A percentile compares a stretch with the other conserved stretches of the same genome.
Conservation (phyloP, 2,888 invertebrate species). For the Liodrosophila aerea region DNA sequence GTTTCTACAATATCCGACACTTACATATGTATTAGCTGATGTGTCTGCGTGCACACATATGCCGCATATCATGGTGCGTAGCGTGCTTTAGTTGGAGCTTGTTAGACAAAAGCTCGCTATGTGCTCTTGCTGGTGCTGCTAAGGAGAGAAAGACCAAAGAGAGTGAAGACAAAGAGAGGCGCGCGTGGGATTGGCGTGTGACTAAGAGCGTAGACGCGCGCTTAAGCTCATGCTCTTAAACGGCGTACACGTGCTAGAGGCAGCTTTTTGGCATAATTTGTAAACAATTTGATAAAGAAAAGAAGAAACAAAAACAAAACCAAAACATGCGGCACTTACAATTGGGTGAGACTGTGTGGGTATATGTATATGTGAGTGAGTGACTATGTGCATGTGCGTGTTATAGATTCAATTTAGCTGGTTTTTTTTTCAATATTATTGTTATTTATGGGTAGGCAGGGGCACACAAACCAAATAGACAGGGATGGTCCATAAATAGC, state of each 20-base stretch:
- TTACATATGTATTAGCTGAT: constrained; percentile 50
- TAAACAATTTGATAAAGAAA: constrained; percentile 69
- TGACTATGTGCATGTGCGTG: neutral
- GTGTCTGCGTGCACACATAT: constrained; percentile 56
- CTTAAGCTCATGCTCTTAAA: constrained; percentile 26
- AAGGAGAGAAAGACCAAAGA: constrained; percentile 51
- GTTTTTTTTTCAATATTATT: too few species aligned
- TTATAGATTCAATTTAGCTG: too few species aligned
- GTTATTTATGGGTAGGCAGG: too few species aligned
- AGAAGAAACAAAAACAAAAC: constrained; percentile 33
- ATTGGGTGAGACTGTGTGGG: constrained; percentile 33
- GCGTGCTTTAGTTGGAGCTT: constrained; percentile 65
- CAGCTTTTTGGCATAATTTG: constrained; percentile 57
- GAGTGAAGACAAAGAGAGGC: constrained; percentile 22
- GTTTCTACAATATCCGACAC: constrained; percentile 41
- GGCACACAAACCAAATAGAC: constrained; percentile 47
- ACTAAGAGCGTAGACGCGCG: constrained; percentile 11
- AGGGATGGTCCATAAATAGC: constrained; percentile 85
- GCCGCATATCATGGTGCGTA: constrained; percentile 58
- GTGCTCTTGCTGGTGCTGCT: constrained; percentile 64
- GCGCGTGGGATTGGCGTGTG: constrained; percentile 6
- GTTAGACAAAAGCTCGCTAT: constrained; percentile 53
- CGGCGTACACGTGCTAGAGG: constrained; percentile 61
- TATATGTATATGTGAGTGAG: constrained; percentile 10
- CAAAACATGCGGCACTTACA: constrained; percentile 51